phyloP scores from a whole-genome alignment of 2,113 vertebrate species.

The Hippocampus guttulatus region DNA sequence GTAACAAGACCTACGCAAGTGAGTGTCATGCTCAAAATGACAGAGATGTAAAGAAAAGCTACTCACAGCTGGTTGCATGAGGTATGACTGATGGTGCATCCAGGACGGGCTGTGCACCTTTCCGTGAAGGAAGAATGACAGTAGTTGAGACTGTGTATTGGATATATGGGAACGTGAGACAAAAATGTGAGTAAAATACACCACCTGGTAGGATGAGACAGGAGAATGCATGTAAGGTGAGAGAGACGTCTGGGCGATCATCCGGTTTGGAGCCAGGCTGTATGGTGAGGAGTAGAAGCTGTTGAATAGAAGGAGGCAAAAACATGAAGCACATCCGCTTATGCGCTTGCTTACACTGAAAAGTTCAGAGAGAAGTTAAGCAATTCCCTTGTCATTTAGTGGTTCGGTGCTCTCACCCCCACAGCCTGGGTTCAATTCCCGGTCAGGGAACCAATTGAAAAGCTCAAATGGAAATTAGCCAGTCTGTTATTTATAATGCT shows the following conservation, averaged over 20 bases:
- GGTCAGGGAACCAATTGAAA: too few species aligned
- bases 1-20: background rate
- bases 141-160: background rate
- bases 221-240: constrained; percentile 88
- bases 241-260: constrained; percentile 85
- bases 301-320: constrained; percentile 33
- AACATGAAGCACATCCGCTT: background rate
- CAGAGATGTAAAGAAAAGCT: background rate
- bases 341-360: too few species aligned
- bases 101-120: constrained; percentile 86
- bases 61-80: constrained; percentile 84
- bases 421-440: too few species aligned
- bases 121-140: background rate
- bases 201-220: constrained; percentile 89
- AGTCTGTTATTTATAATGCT: too few species aligned
- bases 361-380: too few species aligned
- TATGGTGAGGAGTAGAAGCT: constrained; percentile 89
- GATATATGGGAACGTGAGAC: background rate
- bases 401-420: too few species aligned
- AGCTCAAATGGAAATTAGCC: too few species aligned
- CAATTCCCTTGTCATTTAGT: too few species aligned
- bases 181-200: constrained; percentile 9
- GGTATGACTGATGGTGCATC: constrained; percentile 92
- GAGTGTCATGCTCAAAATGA: background rate
- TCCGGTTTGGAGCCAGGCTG: constrained; percentile 81